Base-by-base conservation (phyloP, 2,797 vertebrate genomes). In the Enteromius treurensis region DNA sequence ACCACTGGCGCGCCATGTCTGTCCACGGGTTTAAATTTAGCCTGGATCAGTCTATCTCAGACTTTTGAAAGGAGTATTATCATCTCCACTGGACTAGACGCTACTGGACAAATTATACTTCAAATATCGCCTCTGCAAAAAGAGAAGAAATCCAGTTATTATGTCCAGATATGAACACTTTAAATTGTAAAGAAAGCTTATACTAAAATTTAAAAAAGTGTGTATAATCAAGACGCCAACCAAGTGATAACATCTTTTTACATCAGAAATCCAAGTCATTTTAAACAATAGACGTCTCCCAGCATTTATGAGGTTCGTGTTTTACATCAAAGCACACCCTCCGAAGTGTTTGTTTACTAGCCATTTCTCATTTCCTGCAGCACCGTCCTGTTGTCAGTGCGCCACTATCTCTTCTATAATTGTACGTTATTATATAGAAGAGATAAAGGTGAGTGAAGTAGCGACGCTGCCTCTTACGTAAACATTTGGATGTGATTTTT, bases 1-100 rank as follows among this genome's bases (percentile, higher is more conserved):
- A 73, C 89, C 82, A 82, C 91, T 92, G 92, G 93, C 90, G 87
- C 88, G 90, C 91, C 93, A 86, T 2, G 91, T 94, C 93, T 94
- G 91, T 95, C 94, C 90, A 83, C 92, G 91, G 91, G 90, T 94
- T 94, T 94, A 94, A 94, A 94, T 94, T 94, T 94, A 95, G 92
- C 88, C 85, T 21, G 87, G 85, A 90, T 92, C 91, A 90, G 90
- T 89, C 84, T 11, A 65, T 83, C 85, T 80, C 42, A 73, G 79
- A 40, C 70, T 19, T 32, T 86, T 40, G 68, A 89, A 60, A 87
- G 86, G 84, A 77, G 7, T 83, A 87, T 88, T 82, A 91, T 91
- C 89, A 88, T 91, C 75, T 85, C 84, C 60, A 58, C 86, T 19
- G 42, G 76, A 80, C 58, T 79, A 76, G 67, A 81, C 40, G 64